phyloP scores from a whole-genome alignment of 2,797 vertebrate species.

The Bufotes viridis region DNA sequence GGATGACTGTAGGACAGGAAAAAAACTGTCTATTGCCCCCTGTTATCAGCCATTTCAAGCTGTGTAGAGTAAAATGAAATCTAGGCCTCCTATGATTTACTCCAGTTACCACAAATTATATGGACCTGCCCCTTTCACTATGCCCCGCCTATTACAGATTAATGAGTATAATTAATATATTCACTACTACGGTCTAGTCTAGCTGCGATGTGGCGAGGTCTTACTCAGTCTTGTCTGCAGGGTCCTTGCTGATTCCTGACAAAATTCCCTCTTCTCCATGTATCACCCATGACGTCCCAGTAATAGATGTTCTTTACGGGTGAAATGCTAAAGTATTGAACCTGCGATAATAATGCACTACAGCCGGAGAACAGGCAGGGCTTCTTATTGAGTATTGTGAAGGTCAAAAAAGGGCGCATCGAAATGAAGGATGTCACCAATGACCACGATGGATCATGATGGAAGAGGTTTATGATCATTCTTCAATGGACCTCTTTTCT shows the following conservation, averaged over 20 bases:
- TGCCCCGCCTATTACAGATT: no score
- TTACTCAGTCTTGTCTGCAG: neutral
- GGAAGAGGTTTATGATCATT: no score
- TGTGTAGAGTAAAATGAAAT: no score
- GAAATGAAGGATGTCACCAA: neutral
- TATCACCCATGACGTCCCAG: neutral
- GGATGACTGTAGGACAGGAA: no score
- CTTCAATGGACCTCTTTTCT: no score
- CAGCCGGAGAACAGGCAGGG: neutral
- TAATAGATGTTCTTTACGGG: neutral
- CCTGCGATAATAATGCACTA: neutral
- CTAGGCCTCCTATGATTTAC: no score
- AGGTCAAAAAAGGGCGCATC: neutral
- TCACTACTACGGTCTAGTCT: neutral
- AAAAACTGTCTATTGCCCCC: no score
- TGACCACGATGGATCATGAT: no score
- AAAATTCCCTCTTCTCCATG: neutral
- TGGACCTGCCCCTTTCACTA: no score
- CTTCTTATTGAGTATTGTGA: neutral
- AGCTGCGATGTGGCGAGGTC: neutral
- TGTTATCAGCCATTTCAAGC: no score
- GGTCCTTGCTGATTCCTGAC: neutral
- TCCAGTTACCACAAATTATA: no score
- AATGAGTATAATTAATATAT: no score
- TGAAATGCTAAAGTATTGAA: slow-evolving; percentile 14